Conservation (phyloP, 2,888 invertebrate genomes). For the Harmothoe impar region DNA sequence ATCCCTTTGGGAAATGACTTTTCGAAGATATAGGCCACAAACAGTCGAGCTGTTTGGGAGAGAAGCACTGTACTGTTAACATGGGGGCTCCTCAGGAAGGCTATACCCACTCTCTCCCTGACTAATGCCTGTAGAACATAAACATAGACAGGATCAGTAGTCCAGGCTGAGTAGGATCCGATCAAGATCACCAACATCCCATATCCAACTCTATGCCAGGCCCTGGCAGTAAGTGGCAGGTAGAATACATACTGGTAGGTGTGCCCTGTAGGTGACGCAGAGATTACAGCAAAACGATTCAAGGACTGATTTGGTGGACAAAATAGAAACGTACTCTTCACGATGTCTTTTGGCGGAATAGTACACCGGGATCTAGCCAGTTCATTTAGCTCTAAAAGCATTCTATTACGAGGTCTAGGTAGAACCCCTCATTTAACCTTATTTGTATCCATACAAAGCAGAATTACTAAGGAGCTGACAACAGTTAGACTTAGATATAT, state of each 20-base stretch:
- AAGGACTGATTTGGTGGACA: neutral
- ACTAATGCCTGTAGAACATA: neutral
- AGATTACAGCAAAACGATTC: neutral
- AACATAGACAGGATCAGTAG: neutral
- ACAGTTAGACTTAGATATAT: too few species aligned
- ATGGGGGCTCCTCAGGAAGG: neutral
- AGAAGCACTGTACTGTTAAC: neutral
- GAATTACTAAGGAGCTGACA: too few species aligned
- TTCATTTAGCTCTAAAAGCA: too few species aligned
- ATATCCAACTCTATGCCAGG: neutral
- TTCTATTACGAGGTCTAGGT: too few species aligned
- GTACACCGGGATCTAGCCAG: too few species aligned
- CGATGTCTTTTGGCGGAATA: neutral
- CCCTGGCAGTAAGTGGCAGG: neutral
- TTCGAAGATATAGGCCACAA: neutral
- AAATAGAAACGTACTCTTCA: neutral
- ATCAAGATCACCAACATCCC: neutral
- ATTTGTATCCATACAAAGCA: too few species aligned
- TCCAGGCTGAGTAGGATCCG: neutral
- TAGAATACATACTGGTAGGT: neutral
- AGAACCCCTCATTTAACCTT: too few species aligned
- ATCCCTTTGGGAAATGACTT: neutral
- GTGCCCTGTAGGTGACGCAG: neutral
- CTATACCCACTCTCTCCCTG: neutral
- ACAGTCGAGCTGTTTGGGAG: constrained; percentile 2